Evolutionary conservation across 2,113 vertebrate genomes (phyloP).

Genomic region (Speoplatyrhinus poulsoni): DNA sequence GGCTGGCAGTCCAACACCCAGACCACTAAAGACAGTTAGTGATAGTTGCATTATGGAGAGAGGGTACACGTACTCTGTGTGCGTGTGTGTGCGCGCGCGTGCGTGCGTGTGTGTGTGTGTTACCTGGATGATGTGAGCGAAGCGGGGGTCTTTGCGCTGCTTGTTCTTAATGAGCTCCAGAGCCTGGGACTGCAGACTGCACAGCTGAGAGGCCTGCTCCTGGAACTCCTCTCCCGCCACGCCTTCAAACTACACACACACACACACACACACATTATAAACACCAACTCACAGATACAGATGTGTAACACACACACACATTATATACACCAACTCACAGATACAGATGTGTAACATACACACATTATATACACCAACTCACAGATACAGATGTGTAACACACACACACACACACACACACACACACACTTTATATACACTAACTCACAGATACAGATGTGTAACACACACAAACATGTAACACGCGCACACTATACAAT

Average conservation of each 20-base stretch:
- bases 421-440: not conserved
- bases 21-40: too few species aligned
- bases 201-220: constrained; percentile 85
- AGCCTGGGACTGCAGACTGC: constrained; percentile 87
- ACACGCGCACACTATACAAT: not conserved
- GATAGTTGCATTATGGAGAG: too few species aligned
- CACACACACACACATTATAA: constrained; percentile 17
- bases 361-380: not conserved
- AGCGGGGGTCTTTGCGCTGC: constrained; percentile 89
- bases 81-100: constrained; percentile 2
- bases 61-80: not conserved
- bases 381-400: not conserved
- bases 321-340: not conserved
- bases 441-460: constrained; percentile 1
- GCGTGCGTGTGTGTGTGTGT: constrained; percentile 16
- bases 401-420: not conserved
- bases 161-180: constrained; percentile 92
- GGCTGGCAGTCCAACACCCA: too few species aligned
- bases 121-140: constrained; percentile 79
- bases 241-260: constrained; percentile 83
- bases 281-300: not conserved
- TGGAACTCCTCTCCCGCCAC: constrained; percentile 85
- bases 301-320: not conserved
- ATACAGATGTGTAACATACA: not conserved
- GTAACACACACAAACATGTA: not conserved